Conservation (phyloP, 2,113 vertebrate genomes). For the Pogona vitticeps region DNA sequence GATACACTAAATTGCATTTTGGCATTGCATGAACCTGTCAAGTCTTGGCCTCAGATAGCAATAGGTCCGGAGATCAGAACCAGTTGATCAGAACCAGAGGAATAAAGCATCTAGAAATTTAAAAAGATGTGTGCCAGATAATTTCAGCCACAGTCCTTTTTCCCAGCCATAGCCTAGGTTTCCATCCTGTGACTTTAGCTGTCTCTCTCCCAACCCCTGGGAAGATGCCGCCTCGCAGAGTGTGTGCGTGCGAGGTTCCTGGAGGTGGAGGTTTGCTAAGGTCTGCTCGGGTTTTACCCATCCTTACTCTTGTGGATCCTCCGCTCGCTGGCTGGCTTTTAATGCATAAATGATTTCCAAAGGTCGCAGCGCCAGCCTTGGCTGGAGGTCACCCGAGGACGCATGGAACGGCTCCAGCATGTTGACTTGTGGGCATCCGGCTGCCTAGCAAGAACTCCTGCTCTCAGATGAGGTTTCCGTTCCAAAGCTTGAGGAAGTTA, state of each 20-base stretch:
- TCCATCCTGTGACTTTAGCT: background rate
- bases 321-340: background rate
- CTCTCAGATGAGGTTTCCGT: background rate
- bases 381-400: background rate
- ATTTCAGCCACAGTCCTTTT: accelerated
- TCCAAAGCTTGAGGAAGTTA: no score
- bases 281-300: conserved; percentile 6
- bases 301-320: background rate
- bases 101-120: background rate
- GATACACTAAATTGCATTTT: no score
- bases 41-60: no score
- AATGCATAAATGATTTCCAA: conserved; percentile 16
- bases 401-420: background rate
- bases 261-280: background rate
- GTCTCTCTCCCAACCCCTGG: no score
- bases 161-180: background rate
- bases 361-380: background rate
- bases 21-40: no score
- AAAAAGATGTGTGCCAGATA: background rate
- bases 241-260: background rate
- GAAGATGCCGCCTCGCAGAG: no score
- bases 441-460: background rate
- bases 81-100: background rate
- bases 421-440: accelerated
- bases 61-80: no score